A percentile compares a stretch with the other conserved stretches of the same genome.
These are phyloP conservation scores for Sebastes diploproa DNA, from an alignment of 2,797 vertebrate genomes.

Conservation along the genomic window DNA sequence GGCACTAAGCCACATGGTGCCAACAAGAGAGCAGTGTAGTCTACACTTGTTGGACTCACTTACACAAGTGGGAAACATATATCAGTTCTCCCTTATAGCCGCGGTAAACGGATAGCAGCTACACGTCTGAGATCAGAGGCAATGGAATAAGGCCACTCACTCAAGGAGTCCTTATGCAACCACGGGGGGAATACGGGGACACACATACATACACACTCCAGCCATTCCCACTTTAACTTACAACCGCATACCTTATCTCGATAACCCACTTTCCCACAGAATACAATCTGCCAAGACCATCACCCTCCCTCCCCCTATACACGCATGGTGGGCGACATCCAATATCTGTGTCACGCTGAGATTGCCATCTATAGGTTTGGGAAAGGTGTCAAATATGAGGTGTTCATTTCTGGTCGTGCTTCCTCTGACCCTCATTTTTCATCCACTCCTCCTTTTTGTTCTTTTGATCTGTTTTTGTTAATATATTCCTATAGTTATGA, in stretches of 20 bases:
- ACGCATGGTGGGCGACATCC: slow-evolving; percentile 21
- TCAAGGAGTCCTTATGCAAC: not conserved
- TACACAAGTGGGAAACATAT: slow-evolving; percentile 5
- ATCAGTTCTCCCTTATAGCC: slow-evolving; percentile 9
- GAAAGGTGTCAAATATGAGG: slow-evolving; percentile 33
- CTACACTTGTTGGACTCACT: not conserved
- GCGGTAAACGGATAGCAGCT: slow-evolving; percentile 10
- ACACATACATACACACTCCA: not conserved
- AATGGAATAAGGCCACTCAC: not conserved
- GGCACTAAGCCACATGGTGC: not conserved
- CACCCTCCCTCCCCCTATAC: not conserved
- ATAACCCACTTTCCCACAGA: slow-evolving; percentile 46
- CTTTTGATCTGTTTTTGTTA: not conserved
- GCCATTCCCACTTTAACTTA: slow-evolving; percentile 1
- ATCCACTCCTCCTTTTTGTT: not conserved
- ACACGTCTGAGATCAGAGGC: slow-evolving; percentile 15
- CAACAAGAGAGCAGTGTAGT: slow-evolving; percentile 15
- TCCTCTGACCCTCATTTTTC: not conserved
- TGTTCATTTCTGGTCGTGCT: not conserved
- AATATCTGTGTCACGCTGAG: slow-evolving; percentile 54
- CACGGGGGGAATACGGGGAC: not conserved
- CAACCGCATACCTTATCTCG: slow-evolving; percentile 33
- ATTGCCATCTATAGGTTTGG: slow-evolving; percentile 48
- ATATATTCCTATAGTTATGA: not conserved
- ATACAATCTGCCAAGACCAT: slow-evolving; percentile 17